Conservation (phyloP, 2,888 invertebrate species). For the Lithophane socia region DNA sequence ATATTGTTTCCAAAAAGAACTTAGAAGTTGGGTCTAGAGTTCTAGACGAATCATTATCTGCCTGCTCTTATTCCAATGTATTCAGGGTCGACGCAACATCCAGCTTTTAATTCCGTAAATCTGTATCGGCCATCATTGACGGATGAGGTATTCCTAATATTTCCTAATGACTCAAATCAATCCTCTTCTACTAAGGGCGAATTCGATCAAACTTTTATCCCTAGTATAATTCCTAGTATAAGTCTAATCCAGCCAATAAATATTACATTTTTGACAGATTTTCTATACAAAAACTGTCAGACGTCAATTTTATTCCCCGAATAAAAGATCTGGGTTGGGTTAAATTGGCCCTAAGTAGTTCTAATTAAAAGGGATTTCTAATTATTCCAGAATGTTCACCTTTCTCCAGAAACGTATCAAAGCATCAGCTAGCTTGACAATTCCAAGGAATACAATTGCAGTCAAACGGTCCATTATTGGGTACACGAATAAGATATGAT, state of each 20-base stretch:
- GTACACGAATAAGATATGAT: background rate
- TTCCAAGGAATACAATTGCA: no score
- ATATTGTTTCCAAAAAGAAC: background rate
- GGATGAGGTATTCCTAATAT: background rate
- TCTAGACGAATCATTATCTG: background rate
- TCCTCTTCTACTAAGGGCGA: background rate
- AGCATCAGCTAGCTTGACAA: accelerated
- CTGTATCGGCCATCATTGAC: no score
- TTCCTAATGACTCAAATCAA: background rate
- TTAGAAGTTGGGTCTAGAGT: background rate
- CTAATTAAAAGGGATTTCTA: background rate
- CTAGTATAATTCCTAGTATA: no score
- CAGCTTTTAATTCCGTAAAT: background rate
- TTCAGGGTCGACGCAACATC: background rate
- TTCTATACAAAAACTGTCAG: no score
- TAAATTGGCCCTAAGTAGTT: background rate
- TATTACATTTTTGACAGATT: no score
- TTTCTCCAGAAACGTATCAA: background rate
- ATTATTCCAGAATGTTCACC: background rate
- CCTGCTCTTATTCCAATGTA: background rate
- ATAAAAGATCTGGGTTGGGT: no score
- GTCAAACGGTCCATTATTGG: no score
- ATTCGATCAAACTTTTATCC: no score
- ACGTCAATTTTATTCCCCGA: no score
- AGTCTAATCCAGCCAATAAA: no score